phyloP scores from a whole-genome alignment of 2,113 vertebrate genomes.

The Hemiscyllium ocellatum region DNA sequence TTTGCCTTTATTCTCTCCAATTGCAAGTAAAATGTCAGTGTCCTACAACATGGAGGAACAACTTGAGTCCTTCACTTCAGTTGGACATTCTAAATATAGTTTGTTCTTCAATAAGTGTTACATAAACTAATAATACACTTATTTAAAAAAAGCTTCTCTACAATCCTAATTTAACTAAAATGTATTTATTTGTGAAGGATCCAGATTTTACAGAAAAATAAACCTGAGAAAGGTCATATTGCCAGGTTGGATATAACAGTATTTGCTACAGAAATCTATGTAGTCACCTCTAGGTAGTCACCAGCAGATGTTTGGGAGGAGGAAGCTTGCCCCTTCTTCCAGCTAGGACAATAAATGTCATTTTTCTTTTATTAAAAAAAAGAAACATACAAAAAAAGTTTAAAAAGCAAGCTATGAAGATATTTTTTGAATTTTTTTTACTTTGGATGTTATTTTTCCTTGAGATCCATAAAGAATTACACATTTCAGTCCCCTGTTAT shows the following conservation, averaged over 20 bases:
- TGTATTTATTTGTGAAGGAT: neutral
- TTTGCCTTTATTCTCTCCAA: neutral
- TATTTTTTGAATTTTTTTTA: neutral
- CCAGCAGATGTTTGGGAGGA: neutral
- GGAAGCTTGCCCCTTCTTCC: neutral
- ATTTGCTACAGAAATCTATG: neutral
- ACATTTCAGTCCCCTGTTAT: neutral
- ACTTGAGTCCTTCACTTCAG: conserved; percentile 1
- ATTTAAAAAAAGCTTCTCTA: neutral
- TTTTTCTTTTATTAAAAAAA: neutral
- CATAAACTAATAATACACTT: neutral
- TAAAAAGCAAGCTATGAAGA: neutral
- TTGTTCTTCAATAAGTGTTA: neutral
- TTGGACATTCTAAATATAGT: neutral
- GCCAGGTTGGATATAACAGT: neutral
- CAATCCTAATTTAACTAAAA: neutral
- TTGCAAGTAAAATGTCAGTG: neutral
- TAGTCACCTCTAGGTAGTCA: neutral
- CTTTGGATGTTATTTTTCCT: neutral
- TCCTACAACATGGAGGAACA: conserved; percentile 1
- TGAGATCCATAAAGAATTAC: neutral
- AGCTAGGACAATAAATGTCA: neutral
- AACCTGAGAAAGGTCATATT: neutral
- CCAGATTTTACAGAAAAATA: neutral
- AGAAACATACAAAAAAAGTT: neutral